Evolutionary conservation across 2,888 invertebrate genomes (phyloP), one percentile per base, ranked within the genome.

Genomic region (Folsomia manolachei): DNA sequence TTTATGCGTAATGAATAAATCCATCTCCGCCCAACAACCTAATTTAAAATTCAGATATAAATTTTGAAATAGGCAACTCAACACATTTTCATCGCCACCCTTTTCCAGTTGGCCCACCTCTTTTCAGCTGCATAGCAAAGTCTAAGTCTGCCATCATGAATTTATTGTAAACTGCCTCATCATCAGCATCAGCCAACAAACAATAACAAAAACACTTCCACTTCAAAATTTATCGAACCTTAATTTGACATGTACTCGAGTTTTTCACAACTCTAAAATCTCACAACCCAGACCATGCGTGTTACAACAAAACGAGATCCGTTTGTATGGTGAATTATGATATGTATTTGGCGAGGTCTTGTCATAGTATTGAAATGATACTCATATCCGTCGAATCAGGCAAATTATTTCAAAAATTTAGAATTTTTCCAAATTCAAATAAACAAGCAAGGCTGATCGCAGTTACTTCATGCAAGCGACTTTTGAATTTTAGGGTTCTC

Each of bases 161-260:
- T 24, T 64, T 56, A 19, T 56, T 7, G n/a, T 56, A 63, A 63
- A 63, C 26, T 63, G 63, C 63, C 27, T 25, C 27, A 25, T 63
- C 63, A 63, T 63, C 63, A 25, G 4, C 11, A 63, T 27, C 63
- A 4, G 63, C 11, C 25, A 27, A 26, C 18, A 19, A 23, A 62
- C 14, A n/a, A 63, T n/a, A 26, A 26, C 63, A 63, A 63, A 27
- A 11, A 39, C 39, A 9, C 39, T 39, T 4, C 39, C 39, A 9
- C 39, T 39, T 56, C 4, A 21, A 19, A 56, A 56, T 56, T 19
- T 19, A 56, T 56, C 21, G 56, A 19, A 56, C 18, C 18, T 56
- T 56, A 56, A 56, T 56, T 18, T 19, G 56, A 56, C 21, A 19
- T 21, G 18, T 19, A 56, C 39, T 39, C 39, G 14, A 4, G 14